Base-by-base conservation (phyloP, 1,140 invertebrate species). In the Triops cancriformis region DNA sequence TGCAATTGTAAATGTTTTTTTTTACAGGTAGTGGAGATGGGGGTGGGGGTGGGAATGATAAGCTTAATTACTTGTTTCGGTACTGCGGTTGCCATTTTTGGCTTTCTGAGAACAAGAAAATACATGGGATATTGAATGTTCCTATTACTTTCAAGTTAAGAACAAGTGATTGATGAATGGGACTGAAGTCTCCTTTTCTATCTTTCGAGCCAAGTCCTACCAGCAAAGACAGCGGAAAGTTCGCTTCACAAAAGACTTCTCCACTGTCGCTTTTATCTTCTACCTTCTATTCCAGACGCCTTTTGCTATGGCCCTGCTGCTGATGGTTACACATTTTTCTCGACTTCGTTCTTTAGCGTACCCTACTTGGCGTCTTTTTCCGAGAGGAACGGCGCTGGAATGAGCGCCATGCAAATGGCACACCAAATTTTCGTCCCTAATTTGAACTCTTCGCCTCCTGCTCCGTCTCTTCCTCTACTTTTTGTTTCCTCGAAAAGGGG, bases 301-400 rank as follows among this genome's bases (percentile, higher is more conserved):
- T 2, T 37, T 64, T 64, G 18, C 51, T 64, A 64, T 64, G 51
- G 51, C 51, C 51, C 51, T 64, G 51, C 23, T 64, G 51, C 18
- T 64, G 51, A 64, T 64, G 51, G 51, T 64, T 64, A 23, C 51
- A 64, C 51, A 64, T 64, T 64, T 64, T 64, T 64, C 23, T 64
- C 23, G 51, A 18, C 51, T 23, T 64, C 14, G 0, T 23, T 64
- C 14, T 64, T 64, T 23, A 12, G 6, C n/a, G 3, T 37, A 37
- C 31, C 7, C 31, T 7, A 7, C 23, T 64, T 14, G 3, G 51
- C 51, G 11, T 64, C 18, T 23, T 64, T 6, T 23, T n/a, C 51
- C 6, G 6, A 64, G 10, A 64, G 18, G n/a, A 64, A 64, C 10
- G 51, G 14, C 51, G 51, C 23, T 23, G 14, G 51, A 64, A 64